Percentiles rank a stretch among this genome's conserved stretches.
These are phyloP conservation scores for Perca flavescens DNA, from an alignment of 2,113 vertebrate genomes.

Conservation along the genomic window DNA sequence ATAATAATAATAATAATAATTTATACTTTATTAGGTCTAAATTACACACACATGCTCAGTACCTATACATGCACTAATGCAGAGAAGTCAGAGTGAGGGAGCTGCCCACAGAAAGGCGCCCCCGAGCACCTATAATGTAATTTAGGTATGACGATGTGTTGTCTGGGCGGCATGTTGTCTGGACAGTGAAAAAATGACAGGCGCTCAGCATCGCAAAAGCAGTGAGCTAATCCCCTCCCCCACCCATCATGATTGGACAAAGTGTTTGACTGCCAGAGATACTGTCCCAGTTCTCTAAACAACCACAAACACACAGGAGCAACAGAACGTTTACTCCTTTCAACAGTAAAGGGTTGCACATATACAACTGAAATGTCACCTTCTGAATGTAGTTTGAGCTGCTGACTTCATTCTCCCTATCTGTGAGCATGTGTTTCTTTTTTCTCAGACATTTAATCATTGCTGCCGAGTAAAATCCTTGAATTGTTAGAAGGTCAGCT, in stretches of 20 bases:
- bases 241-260: background rate
- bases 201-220: no score
- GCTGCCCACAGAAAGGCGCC: no score
- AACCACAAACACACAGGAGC: background rate
- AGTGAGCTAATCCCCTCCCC: background rate
- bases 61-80: no score
- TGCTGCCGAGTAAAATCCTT: background rate
- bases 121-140: no score
- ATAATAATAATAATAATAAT: no score
- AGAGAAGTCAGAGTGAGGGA: no score
- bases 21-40: no score
- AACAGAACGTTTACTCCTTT: background rate
- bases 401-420: background rate
- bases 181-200: no score
- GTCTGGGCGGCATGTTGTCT: no score
- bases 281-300: background rate
- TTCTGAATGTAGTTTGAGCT: background rate
- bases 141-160: no score
- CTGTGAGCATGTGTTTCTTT: background rate
- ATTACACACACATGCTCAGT: no score
- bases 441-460: conserved; percentile 11
- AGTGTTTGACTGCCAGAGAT: background rate
- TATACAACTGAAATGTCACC: background rate
- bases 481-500: conserved; percentile 63
- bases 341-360: background rate